These are phyloP conservation scores for Oreocharis arfaki DNA, from an alignment of 2,113 vertebrate genomes.

Conservation along the genomic window DNA sequence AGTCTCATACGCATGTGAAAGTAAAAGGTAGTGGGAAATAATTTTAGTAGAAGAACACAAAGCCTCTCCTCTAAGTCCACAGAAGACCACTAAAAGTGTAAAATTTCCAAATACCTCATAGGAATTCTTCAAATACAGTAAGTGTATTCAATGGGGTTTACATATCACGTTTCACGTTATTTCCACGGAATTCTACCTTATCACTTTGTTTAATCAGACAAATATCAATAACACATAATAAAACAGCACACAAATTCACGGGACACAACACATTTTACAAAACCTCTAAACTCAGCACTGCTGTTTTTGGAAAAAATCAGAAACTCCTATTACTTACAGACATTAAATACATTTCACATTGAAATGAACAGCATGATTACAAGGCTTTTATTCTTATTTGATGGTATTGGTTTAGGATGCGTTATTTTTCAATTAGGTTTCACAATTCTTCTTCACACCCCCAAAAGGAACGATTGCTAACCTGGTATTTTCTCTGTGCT, in stretches of 20 bases:
- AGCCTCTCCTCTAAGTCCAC: conserved; percentile 61
- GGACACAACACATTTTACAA: conserved; percentile 70
- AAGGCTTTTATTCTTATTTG: conserved; percentile 50
- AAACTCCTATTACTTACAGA: conserved; percentile 63
- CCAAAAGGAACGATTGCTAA: not conserved
- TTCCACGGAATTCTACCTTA: conserved; percentile 66
- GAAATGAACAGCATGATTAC: conserved; percentile 66
- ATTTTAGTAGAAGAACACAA: conserved; percentile 62
- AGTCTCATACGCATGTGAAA: conserved; percentile 53
- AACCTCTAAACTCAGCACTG: conserved; percentile 67
- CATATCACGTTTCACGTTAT: conserved; percentile 52
- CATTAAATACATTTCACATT: conserved; percentile 67
- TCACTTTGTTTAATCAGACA: conserved; percentile 68
- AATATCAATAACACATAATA: conserved; percentile 69
- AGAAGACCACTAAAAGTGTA: conserved; percentile 66
- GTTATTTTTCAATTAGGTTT: conserved; percentile 47
- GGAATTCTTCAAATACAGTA: conserved; percentile 60
- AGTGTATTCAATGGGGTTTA: conserved; percentile 50
- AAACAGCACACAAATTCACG: conserved; percentile 63
- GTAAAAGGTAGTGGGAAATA: conserved; percentile 57
- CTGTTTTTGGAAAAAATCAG: conserved; percentile 52
- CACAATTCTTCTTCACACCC: not conserved
- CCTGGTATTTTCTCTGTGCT: not conserved
- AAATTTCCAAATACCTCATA: conserved; percentile 58
- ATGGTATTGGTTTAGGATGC: conserved; percentile 32